Base-by-base conservation (phyloP, 2,797 vertebrate species). In the Cyclura pinguis region DNA sequence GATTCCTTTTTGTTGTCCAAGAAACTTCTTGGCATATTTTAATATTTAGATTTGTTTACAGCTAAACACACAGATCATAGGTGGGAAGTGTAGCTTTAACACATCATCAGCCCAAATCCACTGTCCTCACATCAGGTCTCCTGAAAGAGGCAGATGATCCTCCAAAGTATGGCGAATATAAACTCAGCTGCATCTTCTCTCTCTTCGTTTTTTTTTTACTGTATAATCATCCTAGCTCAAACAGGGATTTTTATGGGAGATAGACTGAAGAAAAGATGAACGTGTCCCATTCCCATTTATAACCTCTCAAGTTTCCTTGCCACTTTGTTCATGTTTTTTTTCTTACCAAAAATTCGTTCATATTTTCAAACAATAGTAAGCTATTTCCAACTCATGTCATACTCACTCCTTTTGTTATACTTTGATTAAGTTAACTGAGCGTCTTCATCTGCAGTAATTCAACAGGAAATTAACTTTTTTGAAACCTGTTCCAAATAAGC, bases 361-460 rank as follows among this genome's bases (percentile, higher is more conserved):
- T 90, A 90, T 95, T 95, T 92, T 90, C 85, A 92, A 93, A 91
- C 80, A 88, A 69, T 52, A 55, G 2, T 84, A 93, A 78, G 14
- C 29, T 83, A 86, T 89, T 86, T 86, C n/a, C 82, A 59, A 35
- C 38, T 76, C 35, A n/a, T 86, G 80, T 86, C 13, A 83, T 69
- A 55, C 38, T 83, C 72, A 83, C 86, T 85, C 27, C 67, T 85
- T 88, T 77, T 67, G 14, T 76, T 88, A 85, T 64, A 76, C 73
- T 42, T 22, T 89, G 84, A 86, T 77, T 91, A 91, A 91, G 69
- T 90, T 82, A 87, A 89, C 59, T 78, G 83, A 89, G 50, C 13
- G 35, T 92, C 50, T 85, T 89, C 84, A 89, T 59, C 38, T 59
- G 80, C 29, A 87, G 20, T 86, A 86, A 78, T 84, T 92, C 73